These are phyloP conservation scores for Manis javanica DNA, from an alignment of 2,797 vertebrate species.

Conservation along the genomic window DNA sequence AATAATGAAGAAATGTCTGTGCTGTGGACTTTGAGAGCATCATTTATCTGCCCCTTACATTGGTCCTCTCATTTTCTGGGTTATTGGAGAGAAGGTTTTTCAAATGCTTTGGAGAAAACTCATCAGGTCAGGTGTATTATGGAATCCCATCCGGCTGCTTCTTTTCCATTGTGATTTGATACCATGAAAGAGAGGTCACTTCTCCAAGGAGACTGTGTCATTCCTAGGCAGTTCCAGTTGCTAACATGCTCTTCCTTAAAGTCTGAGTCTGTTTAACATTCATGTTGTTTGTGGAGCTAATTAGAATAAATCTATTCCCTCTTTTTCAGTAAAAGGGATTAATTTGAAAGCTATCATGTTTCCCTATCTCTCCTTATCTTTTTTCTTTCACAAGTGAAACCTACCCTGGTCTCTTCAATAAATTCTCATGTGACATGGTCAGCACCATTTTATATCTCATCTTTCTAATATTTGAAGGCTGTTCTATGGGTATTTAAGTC, in stretches of 20 bases:
- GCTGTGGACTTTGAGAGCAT: background rate
- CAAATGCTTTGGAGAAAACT: slow-evolving; percentile 6
- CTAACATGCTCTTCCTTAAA: background rate
- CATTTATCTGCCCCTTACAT: background rate
- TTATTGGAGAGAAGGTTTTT: background rate
- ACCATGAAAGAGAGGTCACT: background rate
- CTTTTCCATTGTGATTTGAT: background rate
- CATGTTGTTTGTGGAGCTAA: background rate
- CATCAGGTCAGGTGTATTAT: background rate
- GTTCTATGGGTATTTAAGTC: background rate
- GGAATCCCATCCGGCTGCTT: background rate
- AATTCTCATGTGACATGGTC: background rate
- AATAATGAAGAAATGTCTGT: background rate
- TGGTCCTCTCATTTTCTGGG: background rate
- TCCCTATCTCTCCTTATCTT: background rate
- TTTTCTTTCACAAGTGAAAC: background rate
- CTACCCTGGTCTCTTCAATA: background rate
- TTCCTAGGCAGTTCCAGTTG: background rate
- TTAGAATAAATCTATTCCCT: background rate
- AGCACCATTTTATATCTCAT: background rate
- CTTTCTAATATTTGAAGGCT: slow-evolving; percentile 1
- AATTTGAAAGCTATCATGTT: background rate
- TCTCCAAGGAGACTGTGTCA: background rate
- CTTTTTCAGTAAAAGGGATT: background rate
- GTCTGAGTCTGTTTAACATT: background rate